Percentiles rank a stretch among this genome's conserved stretches.
These are phyloP conservation scores for Carposina sasakii DNA, from an alignment of 1,140 invertebrate genomes.

Conservation along the genomic window DNA sequence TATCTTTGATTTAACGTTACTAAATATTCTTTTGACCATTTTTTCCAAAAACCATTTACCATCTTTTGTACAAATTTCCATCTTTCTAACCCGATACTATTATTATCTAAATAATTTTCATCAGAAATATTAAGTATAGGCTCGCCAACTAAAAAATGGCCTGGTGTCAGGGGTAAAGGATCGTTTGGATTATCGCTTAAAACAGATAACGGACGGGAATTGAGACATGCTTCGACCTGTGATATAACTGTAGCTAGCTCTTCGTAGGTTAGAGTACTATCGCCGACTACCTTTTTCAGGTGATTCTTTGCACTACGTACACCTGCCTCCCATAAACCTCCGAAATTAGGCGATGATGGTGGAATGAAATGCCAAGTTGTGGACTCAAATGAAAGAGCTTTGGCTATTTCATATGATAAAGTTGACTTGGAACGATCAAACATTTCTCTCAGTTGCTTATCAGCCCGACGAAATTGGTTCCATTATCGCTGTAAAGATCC, in stretches of 20 bases:
- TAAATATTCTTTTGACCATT: background rate
- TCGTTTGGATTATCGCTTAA: background rate
- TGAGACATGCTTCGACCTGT: background rate
- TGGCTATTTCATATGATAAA: background rate
- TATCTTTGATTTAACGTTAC: background rate
- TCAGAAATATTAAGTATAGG: background rate
- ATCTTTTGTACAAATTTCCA: background rate
- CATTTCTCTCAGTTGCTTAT: background rate
- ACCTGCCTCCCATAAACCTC: background rate
- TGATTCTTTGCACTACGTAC: background rate
- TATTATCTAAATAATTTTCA: background rate
- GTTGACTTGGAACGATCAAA: background rate
- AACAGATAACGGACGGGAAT: background rate
- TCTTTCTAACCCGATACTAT: background rate
- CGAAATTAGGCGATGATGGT: background rate
- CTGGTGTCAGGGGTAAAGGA: background rate
- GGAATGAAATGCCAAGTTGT: background rate
- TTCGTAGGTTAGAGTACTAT: background rate
- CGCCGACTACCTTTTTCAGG: background rate
- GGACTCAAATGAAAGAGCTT: background rate
- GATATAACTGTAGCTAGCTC: background rate
- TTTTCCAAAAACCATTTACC: background rate
- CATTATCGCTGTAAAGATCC: constrained; percentile 35
- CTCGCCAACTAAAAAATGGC: no score
- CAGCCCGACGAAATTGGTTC: background rate